Evolutionary conservation across 2,797 vertebrate genomes (phyloP).

Genomic region (Chanos chanos): DNA sequence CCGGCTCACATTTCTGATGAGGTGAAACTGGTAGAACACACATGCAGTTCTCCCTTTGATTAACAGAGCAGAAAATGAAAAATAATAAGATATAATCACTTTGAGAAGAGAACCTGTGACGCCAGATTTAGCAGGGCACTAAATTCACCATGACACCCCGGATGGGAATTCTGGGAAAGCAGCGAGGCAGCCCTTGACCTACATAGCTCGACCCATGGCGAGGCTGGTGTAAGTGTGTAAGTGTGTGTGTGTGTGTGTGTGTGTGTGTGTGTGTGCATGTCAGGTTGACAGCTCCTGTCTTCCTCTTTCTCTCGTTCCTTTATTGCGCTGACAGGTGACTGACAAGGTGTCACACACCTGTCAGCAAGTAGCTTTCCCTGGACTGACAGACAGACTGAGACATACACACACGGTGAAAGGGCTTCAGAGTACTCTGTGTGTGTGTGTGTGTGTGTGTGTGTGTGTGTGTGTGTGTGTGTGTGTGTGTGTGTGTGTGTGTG

Average conservation of each 20-base stretch:
- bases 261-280: slow-evolving; percentile 1
- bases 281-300: slow-evolving; percentile 51
- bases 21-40: too few species aligned
- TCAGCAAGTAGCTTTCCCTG: slow-evolving; percentile 45
- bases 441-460: slow-evolving; percentile 11
- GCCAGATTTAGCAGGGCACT: slow-evolving; percentile 45
- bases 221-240: slow-evolving; percentile 23
- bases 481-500: too few species aligned
- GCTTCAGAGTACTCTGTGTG: slow-evolving; percentile 17
- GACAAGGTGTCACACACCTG: slow-evolving; percentile 67
- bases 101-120: too few species aligned
- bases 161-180: slow-evolving; percentile 55
- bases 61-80: too few species aligned
- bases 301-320: slow-evolving; percentile 43
- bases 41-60: too few species aligned
- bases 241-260: slow-evolving; percentile 32
- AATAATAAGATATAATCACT: slow-evolving; percentile 59
- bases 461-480: too few species aligned
- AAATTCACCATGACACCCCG: slow-evolving; percentile 43
- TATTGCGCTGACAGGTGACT: slow-evolving; percentile 57
- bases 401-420: slow-evolving; percentile 44
- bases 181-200: slow-evolving; percentile 65
- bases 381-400: slow-evolving; percentile 32
- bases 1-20: too few species aligned
- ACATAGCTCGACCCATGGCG: slow-evolving; percentile 52